Conservation (phyloP, 2,888 invertebrate genomes). For the Lissocephala sabroskyi region DNA sequence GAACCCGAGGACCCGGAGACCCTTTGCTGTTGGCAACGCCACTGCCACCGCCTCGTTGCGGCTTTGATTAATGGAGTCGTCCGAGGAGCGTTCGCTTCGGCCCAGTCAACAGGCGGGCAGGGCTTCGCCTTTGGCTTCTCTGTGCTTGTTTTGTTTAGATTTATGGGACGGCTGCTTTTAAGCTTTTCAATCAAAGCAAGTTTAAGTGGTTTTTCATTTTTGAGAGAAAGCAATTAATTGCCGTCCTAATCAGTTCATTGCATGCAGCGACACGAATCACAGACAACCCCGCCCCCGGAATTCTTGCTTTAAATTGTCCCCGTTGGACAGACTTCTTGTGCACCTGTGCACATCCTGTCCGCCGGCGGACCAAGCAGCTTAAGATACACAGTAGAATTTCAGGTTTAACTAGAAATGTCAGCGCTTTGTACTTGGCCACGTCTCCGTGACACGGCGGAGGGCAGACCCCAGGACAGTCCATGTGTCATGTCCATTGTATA, state of each 20-base stretch:
- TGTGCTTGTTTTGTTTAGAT: conserved; percentile 58
- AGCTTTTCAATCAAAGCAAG: conserved; percentile 62
- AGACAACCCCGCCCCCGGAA: background rate
- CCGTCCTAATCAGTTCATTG: conserved; percentile 61
- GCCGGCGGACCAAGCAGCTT: too few species aligned
- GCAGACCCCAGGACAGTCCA: conserved; percentile 6
- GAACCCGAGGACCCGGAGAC: background rate
- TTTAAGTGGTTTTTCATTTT: conserved; percentile 55
- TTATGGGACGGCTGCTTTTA: conserved; percentile 47
- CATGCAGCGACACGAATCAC: conserved; percentile 31
- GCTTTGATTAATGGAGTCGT: conserved; percentile 65
- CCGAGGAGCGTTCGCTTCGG: conserved; percentile 41
- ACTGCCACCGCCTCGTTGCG: conserved; percentile 44
- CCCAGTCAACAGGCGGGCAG: conserved; percentile 29
- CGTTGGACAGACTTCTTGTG: conserved; percentile 35
- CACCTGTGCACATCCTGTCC: conserved; percentile 58
- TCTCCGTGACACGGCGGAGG: background rate
- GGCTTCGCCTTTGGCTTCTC: conserved; percentile 3
- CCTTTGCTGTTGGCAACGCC: background rate
- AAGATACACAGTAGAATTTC: conserved; percentile 37
- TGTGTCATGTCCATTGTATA: background rate
- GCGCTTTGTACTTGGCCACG: conserved; percentile 6
- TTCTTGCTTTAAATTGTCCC: too few species aligned
- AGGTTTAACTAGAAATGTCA: conserved; percentile 55
- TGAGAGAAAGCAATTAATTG: conserved; percentile 50